Conservation (phyloP, 1,140 invertebrate species). For the Teleogryllus occipitalis region DNA sequence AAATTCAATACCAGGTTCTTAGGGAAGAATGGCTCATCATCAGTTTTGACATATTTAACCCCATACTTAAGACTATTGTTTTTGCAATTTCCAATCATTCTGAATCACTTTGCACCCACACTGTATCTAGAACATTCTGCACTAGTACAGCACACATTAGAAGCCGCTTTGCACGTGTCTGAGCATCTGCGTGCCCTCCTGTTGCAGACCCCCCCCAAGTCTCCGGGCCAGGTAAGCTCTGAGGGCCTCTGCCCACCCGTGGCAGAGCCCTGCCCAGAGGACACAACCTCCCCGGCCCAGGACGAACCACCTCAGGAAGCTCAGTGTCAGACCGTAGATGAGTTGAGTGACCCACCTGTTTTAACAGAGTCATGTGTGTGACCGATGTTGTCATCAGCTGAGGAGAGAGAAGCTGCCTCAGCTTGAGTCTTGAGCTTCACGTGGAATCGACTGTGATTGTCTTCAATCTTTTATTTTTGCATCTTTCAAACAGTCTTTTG, state of each 20-base stretch:
- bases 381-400: background rate
- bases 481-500: too few species aligned
- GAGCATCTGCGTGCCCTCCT: background rate
- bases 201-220: background rate
- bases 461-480: too few species aligned
- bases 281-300: background rate
- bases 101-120: too few species aligned
- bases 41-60: too few species aligned
- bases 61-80: too few species aligned
- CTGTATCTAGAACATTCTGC: too few species aligned
- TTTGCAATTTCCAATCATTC: too few species aligned
- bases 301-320: background rate
- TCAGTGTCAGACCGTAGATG: background rate
- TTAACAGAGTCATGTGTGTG: background rate
- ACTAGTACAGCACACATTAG: too few species aligned
- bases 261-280: background rate
- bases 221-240: background rate
- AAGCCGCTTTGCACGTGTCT: background rate
- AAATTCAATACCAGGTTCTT: too few species aligned
- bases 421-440: background rate
- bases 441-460: too few species aligned
- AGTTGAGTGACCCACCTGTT: background rate
- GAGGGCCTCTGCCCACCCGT: background rate
- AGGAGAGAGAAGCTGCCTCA: background rate
- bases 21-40: too few species aligned